phyloP scores from a whole-genome alignment of 2,888 invertebrate species.

The Drosophila hawaiiensis region DNA sequence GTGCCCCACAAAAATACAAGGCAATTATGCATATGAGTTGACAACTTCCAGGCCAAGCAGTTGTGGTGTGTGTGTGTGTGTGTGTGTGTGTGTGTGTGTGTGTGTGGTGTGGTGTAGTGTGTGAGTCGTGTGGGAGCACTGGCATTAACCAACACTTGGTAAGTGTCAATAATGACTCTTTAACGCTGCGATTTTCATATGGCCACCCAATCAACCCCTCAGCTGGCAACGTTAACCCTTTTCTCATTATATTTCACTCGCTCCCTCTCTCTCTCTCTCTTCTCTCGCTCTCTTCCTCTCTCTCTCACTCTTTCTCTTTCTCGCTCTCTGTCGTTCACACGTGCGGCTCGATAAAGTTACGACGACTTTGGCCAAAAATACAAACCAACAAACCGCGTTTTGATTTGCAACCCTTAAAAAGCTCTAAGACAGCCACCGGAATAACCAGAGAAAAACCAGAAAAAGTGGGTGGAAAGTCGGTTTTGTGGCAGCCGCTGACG shows the following conservation, averaged over 20 bases:
- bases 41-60: slow-evolving; percentile 66
- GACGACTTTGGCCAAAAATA: slow-evolving; percentile 81
- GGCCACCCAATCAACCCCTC: slow-evolving; percentile 8
- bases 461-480: slow-evolving; percentile 79
- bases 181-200: slow-evolving; percentile 42
- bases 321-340: slow-evolving; percentile 14
- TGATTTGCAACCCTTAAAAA: slow-evolving; percentile 80
- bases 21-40: slow-evolving; percentile 80
- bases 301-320: background rate
- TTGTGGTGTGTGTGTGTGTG: background rate
- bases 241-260: slow-evolving; percentile 1
- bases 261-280: slow-evolving; percentile 3
- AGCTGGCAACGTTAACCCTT: slow-evolving; percentile 1
- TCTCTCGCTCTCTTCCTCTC: background rate
- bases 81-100: background rate
- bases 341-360: slow-evolving; percentile 64
- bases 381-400: slow-evolving; percentile 82
- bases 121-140: background rate
- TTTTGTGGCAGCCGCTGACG: slow-evolving; percentile 43
- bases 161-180: slow-evolving; percentile 81
- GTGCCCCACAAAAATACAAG: slow-evolving; percentile 66
- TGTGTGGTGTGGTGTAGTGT: background rate
- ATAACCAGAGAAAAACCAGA: slow-evolving; percentile 67
- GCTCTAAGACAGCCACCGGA: slow-evolving; percentile 66
- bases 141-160: slow-evolving; percentile 50